Evolutionary conservation across 2,888 invertebrate species (phyloP).

Genomic region (Ectropis crepuscularia): DNA sequence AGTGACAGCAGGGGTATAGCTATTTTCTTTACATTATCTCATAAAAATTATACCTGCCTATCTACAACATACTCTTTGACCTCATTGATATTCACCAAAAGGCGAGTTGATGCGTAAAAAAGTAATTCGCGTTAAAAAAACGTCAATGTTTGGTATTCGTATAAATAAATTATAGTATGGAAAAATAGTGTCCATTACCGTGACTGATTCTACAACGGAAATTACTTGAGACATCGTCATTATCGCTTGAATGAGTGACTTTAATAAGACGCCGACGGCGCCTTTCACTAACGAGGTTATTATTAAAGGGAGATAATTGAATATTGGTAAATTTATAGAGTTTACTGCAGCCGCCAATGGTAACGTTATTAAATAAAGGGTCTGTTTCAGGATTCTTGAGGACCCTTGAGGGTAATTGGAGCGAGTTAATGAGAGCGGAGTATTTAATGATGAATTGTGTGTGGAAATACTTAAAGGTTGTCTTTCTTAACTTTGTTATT

Average conservation of each 20-base stretch:
- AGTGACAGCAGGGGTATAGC: too few species aligned
- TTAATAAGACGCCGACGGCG: conserved; percentile 50
- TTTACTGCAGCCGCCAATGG: conserved; percentile 27
- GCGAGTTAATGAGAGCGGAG: conserved; percentile 3
- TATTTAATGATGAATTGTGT: conserved; percentile 11
- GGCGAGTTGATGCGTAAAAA: too few species aligned
- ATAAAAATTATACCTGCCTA: too few species aligned
- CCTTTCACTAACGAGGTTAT: conserved; percentile 35
- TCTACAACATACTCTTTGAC: too few species aligned
- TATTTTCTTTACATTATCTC: too few species aligned
- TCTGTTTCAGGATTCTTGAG: conserved; percentile 9
- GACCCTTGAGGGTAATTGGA: conserved; percentile 7
- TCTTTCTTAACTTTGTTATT: background rate
- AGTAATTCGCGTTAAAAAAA: too few species aligned
- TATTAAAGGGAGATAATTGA: conserved; percentile 34
- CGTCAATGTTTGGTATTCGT: too few species aligned
- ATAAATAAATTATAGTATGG: too few species aligned
- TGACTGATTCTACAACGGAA: background rate
- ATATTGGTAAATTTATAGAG: conserved; percentile 38
- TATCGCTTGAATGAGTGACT: conserved; percentile 59
- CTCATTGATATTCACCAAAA: too few species aligned
- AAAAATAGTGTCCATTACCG: too few species aligned
- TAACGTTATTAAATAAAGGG: conserved; percentile 19
- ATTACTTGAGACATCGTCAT: conserved; percentile 51
- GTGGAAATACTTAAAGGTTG: background rate